Evolutionary conservation across 2,888 invertebrate genomes (phyloP).

Genomic region (Anoncus sp.): DNA sequence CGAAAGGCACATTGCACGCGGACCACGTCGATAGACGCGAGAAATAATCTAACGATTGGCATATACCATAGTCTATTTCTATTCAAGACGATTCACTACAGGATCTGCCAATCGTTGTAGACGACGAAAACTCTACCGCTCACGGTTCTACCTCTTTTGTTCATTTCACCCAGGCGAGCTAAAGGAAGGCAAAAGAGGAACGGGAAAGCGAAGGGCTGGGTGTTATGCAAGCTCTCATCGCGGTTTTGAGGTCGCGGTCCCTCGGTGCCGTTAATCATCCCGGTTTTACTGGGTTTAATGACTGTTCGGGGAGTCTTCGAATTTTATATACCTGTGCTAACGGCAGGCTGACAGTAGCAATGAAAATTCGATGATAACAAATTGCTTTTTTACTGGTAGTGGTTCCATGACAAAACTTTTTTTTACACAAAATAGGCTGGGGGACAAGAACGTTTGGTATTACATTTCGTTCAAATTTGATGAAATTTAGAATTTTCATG

Average conservation of each 20-base stretch:
- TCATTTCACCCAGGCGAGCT: neutral
- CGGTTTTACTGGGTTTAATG: slow-evolving; percentile 28
- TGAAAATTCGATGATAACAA: neutral
- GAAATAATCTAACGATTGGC: neutral
- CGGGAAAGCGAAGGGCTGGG: neutral
- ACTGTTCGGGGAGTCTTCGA: slow-evolving; percentile 16
- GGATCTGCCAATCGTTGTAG: neutral
- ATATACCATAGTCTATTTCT: neutral
- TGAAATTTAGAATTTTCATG: no score
- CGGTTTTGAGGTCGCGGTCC: neutral
- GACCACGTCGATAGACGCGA: neutral
- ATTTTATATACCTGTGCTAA: slow-evolving; percentile 2
- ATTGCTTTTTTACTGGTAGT: neutral
- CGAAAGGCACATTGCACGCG: neutral
- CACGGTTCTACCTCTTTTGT: neutral
- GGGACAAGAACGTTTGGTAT: no score
- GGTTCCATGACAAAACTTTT: no score
- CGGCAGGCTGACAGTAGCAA: neutral
- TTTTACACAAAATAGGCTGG: no score
- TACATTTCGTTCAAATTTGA: no score
- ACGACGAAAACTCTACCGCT: neutral
- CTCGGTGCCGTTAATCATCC: slow-evolving; percentile 6
- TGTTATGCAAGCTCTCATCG: slow-evolving; percentile 5
- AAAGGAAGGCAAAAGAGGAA: neutral
- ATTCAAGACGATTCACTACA: neutral